phyloP scores from a whole-genome alignment of 1,140 invertebrate genomes.

The Littorina saxatilis region DNA sequence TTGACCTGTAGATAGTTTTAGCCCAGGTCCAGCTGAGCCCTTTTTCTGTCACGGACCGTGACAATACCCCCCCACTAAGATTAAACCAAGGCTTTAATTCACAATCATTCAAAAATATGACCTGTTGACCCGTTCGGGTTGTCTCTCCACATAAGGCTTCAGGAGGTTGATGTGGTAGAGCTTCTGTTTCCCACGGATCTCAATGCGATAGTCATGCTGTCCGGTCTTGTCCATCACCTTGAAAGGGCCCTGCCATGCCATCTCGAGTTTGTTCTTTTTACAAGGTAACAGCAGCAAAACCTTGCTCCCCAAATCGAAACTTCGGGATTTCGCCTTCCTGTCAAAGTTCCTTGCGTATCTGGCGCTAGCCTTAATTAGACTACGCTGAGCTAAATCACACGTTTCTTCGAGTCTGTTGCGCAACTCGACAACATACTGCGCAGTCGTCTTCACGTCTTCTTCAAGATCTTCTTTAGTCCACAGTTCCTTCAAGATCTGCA shows the following conservation, averaged over 20 bases:
- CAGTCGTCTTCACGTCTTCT: slow-evolving; percentile 45
- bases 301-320: slow-evolving; percentile 39
- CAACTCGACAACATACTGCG: slow-evolving; percentile 39
- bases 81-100: too few relatives aligned
- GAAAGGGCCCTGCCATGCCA: background rate
- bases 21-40: too few relatives aligned
- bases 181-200: background rate
- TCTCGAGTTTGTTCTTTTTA: background rate
- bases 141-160: too few relatives aligned
- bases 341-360: slow-evolving; percentile 10
- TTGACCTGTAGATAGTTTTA: too few relatives aligned
- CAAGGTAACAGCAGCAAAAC: slow-evolving; percentile 42
- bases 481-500: slow-evolving; percentile 50
- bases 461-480: slow-evolving; percentile 48
- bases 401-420: background rate
- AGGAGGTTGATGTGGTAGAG: slow-evolving; percentile 8
- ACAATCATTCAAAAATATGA: too few relatives aligned
- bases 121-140: too few relatives aligned
- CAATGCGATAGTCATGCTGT: background rate
- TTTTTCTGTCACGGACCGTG: too few relatives aligned
- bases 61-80: too few relatives aligned
- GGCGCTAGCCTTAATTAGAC: background rate
- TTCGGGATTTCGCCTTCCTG: slow-evolving; percentile 19
- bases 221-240: too few relatives aligned
- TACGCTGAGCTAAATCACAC: slow-evolving; percentile 33